Conservation (phyloP, 2,113 vertebrate genomes). For the Ptilonorhynchus violaceus region DNA sequence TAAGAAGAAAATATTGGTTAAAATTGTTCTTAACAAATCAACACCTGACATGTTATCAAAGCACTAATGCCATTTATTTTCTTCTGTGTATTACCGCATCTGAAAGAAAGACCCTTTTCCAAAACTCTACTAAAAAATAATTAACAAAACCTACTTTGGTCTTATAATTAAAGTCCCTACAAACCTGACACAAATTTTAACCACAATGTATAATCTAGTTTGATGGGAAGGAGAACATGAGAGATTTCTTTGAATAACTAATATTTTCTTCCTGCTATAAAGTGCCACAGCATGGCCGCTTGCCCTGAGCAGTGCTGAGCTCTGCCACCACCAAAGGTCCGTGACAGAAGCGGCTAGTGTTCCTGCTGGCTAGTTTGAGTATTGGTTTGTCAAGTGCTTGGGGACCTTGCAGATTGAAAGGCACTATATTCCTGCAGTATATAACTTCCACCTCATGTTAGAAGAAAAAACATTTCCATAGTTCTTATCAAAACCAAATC, state of each 20-base stretch:
- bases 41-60: neutral
- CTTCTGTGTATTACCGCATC: neutral
- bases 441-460: conserved; percentile 14
- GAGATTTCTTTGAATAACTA: neutral
- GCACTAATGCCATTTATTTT: neutral
- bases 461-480: conserved; percentile 44
- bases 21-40: neutral
- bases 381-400: neutral
- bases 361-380: neutral
- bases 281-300: neutral
- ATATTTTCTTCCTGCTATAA: neutral
- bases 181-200: neutral
- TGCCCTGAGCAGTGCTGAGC: neutral
- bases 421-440: neutral
- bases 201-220: neutral
- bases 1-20: neutral
- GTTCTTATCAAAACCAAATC: conserved; percentile 55
- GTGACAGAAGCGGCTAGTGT: neutral
- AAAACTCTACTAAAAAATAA: neutral
- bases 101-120: neutral
- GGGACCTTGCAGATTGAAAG: neutral
- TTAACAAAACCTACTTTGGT: neutral
- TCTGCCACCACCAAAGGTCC: neutral
- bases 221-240: neutral
- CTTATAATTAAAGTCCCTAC: neutral